These are phyloP conservation scores for Uropetala carovei DNA, from an alignment of 2,888 invertebrate species.

Conservation along the genomic window DNA sequence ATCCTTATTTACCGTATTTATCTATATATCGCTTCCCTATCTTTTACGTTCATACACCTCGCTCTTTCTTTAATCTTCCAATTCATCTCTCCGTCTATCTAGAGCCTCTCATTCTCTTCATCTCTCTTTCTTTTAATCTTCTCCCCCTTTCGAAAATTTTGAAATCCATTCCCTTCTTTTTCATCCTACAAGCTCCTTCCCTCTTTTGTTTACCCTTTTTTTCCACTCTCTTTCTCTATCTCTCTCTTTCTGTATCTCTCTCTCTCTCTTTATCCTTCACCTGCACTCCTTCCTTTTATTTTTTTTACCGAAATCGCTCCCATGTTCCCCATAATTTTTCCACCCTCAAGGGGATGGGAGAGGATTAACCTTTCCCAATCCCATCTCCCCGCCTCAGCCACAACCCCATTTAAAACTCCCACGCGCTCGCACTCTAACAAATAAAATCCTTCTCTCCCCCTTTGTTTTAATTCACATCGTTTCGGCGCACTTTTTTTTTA, in stretches of 20 bases:
- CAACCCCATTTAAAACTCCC: background rate
- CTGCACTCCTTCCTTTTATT: background rate
- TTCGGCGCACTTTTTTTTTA: background rate
- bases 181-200: background rate
- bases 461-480: conserved; percentile 22
- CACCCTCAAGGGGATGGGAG: background rate
- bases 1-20: too few species aligned
- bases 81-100: too few species aligned
- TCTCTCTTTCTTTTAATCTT: too few species aligned
- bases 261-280: background rate
- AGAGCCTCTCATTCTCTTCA: too few species aligned
- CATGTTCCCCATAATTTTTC: background rate
- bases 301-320: background rate
- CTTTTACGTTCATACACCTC: too few species aligned
- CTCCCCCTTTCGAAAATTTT: too few species aligned
- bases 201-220: background rate
- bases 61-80: too few species aligned
- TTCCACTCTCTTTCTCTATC: background rate
- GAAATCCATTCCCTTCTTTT: too few species aligned
- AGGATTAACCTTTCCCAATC: too few species aligned
- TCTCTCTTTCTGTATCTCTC: background rate
- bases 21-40: too few species aligned
- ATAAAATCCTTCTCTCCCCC: background rate
- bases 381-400: background rate
- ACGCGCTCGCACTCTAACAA: background rate